These are phyloP conservation scores for Cephalopachus bancanus DNA, from an alignment of 2,797 vertebrate species.

Conservation along the genomic window DNA sequence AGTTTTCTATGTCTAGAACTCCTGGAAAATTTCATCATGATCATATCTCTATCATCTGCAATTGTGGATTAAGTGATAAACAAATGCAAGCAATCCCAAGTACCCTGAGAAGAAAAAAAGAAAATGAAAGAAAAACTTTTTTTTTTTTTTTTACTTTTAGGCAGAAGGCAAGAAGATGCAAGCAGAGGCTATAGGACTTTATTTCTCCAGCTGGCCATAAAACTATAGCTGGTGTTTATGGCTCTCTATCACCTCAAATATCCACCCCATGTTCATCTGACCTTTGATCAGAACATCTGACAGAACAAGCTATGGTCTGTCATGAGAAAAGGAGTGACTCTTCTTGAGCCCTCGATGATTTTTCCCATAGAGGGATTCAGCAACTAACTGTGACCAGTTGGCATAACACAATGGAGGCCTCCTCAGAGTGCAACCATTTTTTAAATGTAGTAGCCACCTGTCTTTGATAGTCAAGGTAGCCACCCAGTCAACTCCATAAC, in stretches of 20 bases:
- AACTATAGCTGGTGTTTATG: not conserved
- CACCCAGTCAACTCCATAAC: not conserved
- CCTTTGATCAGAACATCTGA: constrained; percentile 26
- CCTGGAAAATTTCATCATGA: not conserved
- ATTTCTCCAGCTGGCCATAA: not conserved
- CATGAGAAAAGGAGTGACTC: not conserved
- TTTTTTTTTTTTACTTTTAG: not conserved
- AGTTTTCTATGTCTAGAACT: not conserved
- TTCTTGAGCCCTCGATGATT: not conserved
- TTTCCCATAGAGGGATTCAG: not conserved
- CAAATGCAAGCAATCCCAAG: not conserved
- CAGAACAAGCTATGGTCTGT: not conserved
- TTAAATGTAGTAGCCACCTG: not conserved
- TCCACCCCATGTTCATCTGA: not conserved
- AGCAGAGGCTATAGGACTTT: not conserved
- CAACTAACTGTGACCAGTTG: not conserved
- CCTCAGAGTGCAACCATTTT: not conserved
- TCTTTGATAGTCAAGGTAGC: not conserved
- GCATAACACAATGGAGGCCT: not conserved
- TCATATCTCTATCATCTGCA: not conserved
- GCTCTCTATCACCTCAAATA: not conserved
- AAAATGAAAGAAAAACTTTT: constrained; percentile 2
- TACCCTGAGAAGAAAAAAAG: not conserved
- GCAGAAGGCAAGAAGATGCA: not conserved
- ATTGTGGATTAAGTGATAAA: not conserved